Evolutionary conservation across 2,113 vertebrate species (phyloP).

Genomic region (Melanostigma gelatinosum): DNA sequence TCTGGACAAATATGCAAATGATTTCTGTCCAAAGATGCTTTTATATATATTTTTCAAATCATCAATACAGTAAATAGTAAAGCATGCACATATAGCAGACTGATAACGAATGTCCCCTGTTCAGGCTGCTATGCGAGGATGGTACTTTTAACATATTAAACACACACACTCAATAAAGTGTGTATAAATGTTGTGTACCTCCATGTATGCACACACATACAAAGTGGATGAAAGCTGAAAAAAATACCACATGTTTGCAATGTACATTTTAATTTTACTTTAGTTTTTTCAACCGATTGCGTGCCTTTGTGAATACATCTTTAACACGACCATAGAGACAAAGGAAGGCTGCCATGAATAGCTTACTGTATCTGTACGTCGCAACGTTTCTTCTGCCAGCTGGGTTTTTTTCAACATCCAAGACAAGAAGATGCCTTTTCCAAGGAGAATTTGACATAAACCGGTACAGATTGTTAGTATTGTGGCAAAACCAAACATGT

Average conservation of each 20-base stretch:
- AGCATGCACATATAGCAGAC: neutral
- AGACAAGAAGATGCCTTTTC: neutral
- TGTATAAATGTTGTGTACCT: neutral
- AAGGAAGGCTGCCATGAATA: neutral
- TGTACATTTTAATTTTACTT: neutral
- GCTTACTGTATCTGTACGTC: neutral
- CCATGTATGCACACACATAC: neutral
- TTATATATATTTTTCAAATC: neutral
- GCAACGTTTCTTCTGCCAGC: neutral
- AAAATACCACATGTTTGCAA: conserved; percentile 10
- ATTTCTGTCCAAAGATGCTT: neutral
- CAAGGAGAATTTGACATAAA: neutral
- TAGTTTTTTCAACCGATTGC: neutral
- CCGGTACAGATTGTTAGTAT: conserved; percentile 6
- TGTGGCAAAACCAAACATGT: conserved; percentile 22
- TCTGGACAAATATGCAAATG: conserved; percentile 13
- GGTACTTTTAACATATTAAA: neutral
- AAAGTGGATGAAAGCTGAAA: conserved; percentile 9
- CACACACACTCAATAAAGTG: neutral
- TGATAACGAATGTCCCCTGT: neutral
- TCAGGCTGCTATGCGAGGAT: neutral
- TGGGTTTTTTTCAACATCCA: neutral
- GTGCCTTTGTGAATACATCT: neutral
- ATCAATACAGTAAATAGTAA: neutral
- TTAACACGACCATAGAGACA: neutral